Evolutionary conservation across 2,113 vertebrate genomes (phyloP), one percentile per base, ranked within the genome.

Genomic region (Alosa alosa): DNA sequence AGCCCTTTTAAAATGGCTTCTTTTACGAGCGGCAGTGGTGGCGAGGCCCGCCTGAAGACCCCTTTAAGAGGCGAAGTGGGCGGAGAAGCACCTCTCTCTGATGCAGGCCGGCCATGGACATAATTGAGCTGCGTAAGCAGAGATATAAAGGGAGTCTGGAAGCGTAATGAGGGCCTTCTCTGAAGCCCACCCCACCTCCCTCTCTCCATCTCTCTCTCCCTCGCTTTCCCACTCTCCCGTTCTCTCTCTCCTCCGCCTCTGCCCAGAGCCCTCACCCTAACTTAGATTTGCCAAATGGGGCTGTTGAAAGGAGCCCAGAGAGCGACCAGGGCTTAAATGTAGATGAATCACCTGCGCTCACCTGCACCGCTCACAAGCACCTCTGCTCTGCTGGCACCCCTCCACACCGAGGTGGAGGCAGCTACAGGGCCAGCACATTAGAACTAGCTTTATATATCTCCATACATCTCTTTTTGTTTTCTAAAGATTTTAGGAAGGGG

Each of bases 311-410:
- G 83, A 31, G 6, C 18, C 57, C 50, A n/a, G 64, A 83, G 22
- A 31, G 41, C 78, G 83, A 81, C 55, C 84, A 78, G 85, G 49
- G 55, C 84, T 84, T 87, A 83, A 88, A 86, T 25, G 20, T 82
- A 84, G 86, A 89, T 85, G 84, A 90, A 87, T 87, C 86, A 85
- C 83, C 4, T 78, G 31, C 68, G 84, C 81, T 81, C 78, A 31
- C 31, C 64, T 57, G 64, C 64, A 4, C n/a, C 1, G 1, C 60
- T 25, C n/a, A 10, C 7, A 1, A 25, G 6, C 22, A 2, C n/a
- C n/a, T 25, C 9, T 72, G 64, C n/a, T 6, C 64, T 8, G n/a
- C 64, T 10, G 64, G 2, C 22, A n/a, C n/a, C n/a, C 64, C 7
- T 25, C 31, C 31, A 31, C 31, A 5, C n/a, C n/a, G 11, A 9